Evolutionary conservation across 2,797 vertebrate species (phyloP).

Genomic region (Propithecus deckenii): DNA sequence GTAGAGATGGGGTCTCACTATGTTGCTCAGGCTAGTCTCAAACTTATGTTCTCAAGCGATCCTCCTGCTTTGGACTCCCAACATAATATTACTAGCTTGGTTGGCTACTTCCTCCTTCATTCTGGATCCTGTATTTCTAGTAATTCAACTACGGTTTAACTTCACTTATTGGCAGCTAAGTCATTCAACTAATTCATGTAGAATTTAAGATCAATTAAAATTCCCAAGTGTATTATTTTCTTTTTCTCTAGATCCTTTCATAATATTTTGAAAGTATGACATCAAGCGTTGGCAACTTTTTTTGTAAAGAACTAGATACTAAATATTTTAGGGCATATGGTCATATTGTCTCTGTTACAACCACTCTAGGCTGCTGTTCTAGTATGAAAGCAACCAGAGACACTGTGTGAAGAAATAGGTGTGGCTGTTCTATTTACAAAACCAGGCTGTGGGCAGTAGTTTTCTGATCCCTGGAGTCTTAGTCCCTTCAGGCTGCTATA

Average conservation of each 20-base stretch:
- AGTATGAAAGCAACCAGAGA: not conserved
- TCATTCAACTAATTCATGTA: not conserved
- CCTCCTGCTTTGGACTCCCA: too few relatives aligned
- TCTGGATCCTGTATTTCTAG: not conserved
- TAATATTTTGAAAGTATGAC: conserved; percentile 1
- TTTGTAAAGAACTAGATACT: not conserved
- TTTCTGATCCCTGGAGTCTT: not conserved
- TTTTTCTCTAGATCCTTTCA: not conserved
- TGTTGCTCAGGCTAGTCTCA: not conserved
- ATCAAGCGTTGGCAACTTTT: not conserved
- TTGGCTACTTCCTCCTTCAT: not conserved
- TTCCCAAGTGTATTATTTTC: not conserved
- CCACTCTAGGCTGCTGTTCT: not conserved
- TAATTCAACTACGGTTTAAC: not conserved
- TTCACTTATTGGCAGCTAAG: not conserved
- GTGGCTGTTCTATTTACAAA: not conserved
- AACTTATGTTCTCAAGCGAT: too few relatives aligned
- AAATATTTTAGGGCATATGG: not conserved
- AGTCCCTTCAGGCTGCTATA: not conserved
- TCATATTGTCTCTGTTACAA: not conserved
- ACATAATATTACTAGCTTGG: not conserved
- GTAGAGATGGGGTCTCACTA: not conserved
- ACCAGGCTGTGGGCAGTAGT: not conserved
- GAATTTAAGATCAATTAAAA: not conserved
- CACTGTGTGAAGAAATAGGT: not conserved